Percentiles rank a stretch among this genome's conserved stretches.
Evolutionary conservation across 2,113 vertebrate species (phyloP).

Genomic region (Neolamprologus kungweensis): DNA sequence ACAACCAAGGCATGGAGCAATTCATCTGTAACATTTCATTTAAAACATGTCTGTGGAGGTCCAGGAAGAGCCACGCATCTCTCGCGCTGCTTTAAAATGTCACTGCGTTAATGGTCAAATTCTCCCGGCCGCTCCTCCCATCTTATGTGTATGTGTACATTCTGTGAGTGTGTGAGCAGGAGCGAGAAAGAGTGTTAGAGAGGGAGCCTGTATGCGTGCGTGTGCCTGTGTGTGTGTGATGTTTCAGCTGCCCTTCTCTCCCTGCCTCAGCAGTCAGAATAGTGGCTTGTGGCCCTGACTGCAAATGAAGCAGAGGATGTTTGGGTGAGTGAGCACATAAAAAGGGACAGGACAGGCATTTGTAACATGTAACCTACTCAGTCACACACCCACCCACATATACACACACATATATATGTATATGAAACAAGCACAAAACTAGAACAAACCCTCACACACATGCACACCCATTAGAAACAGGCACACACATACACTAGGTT

Average conservation of each 20-base stretch:
- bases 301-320: constrained; percentile 63
- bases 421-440: background rate
- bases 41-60: constrained; percentile 56
- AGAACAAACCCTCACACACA: background rate
- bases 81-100: constrained; percentile 56
- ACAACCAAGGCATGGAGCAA: constrained; percentile 35
- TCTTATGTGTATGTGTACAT: background rate
- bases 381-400: background rate
- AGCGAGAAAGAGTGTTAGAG: background rate
- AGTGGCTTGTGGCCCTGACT: constrained; percentile 49
- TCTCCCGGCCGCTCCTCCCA: constrained; percentile 26
- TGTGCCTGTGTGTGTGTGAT: constrained; percentile 29
- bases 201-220: background rate
- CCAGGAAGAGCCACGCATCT: constrained; percentile 40
- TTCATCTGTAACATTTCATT: constrained; percentile 67
- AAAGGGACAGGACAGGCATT: constrained; percentile 54
- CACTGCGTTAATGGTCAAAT: constrained; percentile 63
- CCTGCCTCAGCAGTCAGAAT: constrained; percentile 49
- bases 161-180: background rate
- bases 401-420: fast-evolving
- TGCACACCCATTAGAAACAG: background rate
- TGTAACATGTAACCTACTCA: constrained; percentile 34
- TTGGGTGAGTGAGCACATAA: constrained; percentile 59
- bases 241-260: constrained; percentile 61
- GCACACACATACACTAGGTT: background rate